Evolutionary conservation across 2,113 vertebrate genomes (phyloP), one percentile per base, ranked within the genome.

Genomic region (Muntiacus reevesi): DNA sequence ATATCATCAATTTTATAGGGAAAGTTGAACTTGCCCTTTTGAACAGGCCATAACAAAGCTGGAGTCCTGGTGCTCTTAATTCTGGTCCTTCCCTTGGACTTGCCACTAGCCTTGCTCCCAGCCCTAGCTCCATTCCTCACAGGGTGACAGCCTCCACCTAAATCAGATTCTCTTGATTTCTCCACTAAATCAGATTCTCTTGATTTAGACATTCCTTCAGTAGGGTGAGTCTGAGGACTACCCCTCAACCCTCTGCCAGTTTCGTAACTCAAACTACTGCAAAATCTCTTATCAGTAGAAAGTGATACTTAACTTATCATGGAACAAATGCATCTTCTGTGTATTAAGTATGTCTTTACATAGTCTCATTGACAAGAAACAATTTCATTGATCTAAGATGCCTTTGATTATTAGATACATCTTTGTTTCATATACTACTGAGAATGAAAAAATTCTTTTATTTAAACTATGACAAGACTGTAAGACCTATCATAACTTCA

Each of bases 1-100:
- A 98, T 98, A 36, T 98, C 98, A 57, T 97, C 81, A 96, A 54
- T 88, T 59, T 97, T 98, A 92, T 98, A 97, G 79, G 98, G 93
- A 96, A 97, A 97, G 67, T 86, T 97, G 89, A 98, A 98, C 71
- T 98, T 98, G 59, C 91, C 86, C 81, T 89, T 98, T 40, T 88
- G 96, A 93, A 94, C 95, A 83, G 97, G 93, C 96, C 96, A 98
- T 25, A 82, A 6, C 71, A 97, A 62, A 94, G 97, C 64, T 87
- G 67, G 95, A 83, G 86, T 86, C 93, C 76, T 98, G n/a, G 85
- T 91, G 82, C 88, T 97, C 93, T 98, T 98, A 88, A 45, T 81
- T 95, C 78, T 40, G 19, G 19, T 12, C 71, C 91, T 98, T 91
- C 96, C 96, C 87, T 98, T 98, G 50, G 86, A 79, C 92, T 98